Evolutionary conservation across 2,113 vertebrate species (phyloP), one percentile per base, ranked within the genome.

Genomic region (Sakesphorus luctuosus): DNA sequence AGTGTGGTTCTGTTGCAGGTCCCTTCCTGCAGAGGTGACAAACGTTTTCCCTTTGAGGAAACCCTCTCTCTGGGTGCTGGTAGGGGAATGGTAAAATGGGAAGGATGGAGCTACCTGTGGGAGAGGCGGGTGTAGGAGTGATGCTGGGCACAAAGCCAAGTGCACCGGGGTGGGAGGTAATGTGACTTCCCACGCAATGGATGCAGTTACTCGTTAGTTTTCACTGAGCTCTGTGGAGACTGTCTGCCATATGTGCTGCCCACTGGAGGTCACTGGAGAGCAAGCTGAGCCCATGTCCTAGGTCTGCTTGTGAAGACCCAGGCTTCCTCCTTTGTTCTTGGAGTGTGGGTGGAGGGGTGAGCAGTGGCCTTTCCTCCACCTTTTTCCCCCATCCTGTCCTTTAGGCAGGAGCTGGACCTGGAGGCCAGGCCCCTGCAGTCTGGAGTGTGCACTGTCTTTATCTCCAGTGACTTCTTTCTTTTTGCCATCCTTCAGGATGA

Each of bases 401-500:
- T 43, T 69, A 26, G 8, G 46, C 16, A 81, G 26, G 73, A 89
- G 29, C 20, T 50, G 29, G 40, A 56, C 18, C 29, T 36, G 72
- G 15, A 67, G 26, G 18, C 18, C 12, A 20, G 38, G 21, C 18
- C 2, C 18, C 28, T 67, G 29, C 67, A 40, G 17, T n/a, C 52
- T 85, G 59, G 38, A 67, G 46, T 6, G 1, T 68, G 33, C 16
- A 18, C 16, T 56, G 16, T 46, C 20, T 91, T 94, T 25, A 81
- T 61, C n/a, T 89, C 43, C n/a, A n/a, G 36, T 85, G 33, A 92
- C 52, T 82, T 78, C 11, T 84, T 71, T 92, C 8, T 89, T 77
- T 91, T 81, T 95, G 19, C 33, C 2, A 4, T 93, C 79, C 25
- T 56, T 94, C 98, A 99, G 96, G 97, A 99, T 99, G 99, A 98